A percentile compares a stretch with the other conserved stretches of the same genome.
Evolutionary conservation across 2,113 vertebrate species (phyloP).

Genomic region (Microcebus lehilahytsara): DNA sequence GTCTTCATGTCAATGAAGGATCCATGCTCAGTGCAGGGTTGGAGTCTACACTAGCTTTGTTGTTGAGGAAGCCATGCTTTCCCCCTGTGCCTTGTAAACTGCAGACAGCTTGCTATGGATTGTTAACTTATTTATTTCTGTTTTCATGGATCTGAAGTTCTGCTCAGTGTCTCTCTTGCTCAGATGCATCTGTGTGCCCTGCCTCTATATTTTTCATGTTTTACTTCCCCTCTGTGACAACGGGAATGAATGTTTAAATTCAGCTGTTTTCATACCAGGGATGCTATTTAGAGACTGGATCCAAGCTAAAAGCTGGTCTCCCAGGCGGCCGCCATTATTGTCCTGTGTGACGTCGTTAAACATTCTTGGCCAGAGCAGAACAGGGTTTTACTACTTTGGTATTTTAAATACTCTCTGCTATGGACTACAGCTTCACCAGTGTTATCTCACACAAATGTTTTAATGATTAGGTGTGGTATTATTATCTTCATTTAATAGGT

Average conservation of each 20-base stretch:
- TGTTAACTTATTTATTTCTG: background rate
- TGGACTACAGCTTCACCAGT: too few relatives aligned
- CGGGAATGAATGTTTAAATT: background rate
- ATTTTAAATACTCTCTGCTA: background rate
- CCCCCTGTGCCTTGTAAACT: background rate
- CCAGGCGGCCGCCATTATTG: fast-evolving
- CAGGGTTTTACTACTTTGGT: background rate
- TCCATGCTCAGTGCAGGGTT: background rate
- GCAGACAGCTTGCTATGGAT: background rate
- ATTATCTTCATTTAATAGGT: background rate
- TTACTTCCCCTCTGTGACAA: background rate
- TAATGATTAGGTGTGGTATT: background rate
- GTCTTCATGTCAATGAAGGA: background rate
- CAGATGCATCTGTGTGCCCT: background rate
- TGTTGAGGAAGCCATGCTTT: background rate
- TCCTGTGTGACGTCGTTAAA: background rate
- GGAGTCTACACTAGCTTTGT: background rate
- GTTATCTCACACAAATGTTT: background rate
- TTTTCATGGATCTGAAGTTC: background rate
- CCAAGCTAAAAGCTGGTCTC: background rate
- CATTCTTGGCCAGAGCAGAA: too few relatives aligned
- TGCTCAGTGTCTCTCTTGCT: background rate
- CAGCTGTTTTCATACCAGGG: background rate
- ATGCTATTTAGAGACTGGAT: background rate
- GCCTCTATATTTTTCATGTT: background rate